Conservation (phyloP, 1,140 invertebrate genomes). For the Aleiodes sp. region DNA sequence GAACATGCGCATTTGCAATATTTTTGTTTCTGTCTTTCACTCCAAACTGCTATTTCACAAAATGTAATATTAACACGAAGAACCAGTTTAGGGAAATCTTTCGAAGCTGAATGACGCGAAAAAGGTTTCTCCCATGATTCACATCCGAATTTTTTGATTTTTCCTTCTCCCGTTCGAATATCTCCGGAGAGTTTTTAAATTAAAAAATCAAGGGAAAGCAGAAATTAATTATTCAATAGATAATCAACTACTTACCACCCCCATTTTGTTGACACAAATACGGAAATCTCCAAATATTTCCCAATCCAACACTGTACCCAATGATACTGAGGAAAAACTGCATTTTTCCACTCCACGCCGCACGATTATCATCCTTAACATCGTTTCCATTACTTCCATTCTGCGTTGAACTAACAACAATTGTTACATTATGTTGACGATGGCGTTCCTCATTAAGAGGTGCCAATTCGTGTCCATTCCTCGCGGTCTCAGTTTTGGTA, state of each 20-base stretch:
- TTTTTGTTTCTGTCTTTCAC: no score
- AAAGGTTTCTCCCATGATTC: no score
- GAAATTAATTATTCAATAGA: not conserved
- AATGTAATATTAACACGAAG: no score
- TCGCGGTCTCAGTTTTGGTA: slow-evolving; percentile 67
- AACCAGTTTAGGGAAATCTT: no score
- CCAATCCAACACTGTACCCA: slow-evolving; percentile 89
- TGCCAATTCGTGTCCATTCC: slow-evolving; percentile 80
- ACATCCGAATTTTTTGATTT: no score
- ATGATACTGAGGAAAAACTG: slow-evolving; percentile 93
- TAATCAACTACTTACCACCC: slow-evolving; percentile 76
- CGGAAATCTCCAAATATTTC: slow-evolving; percentile 96
- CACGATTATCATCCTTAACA: slow-evolving; percentile 71
- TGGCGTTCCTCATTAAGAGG: slow-evolving; percentile 73
- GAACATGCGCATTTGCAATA: no score
- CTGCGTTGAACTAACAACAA: slow-evolving; percentile 59
- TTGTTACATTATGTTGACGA: slow-evolving; percentile 56
- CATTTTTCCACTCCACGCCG: slow-evolving; percentile 84
- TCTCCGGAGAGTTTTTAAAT: no score
- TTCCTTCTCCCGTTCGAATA: no score
- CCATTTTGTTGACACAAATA: slow-evolving; percentile 95
- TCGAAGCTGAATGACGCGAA: no score
- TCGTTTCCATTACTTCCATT: slow-evolving; percentile 57
- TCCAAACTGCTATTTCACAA: no score
- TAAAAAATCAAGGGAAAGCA: no score